Evolutionary conservation across 2,888 invertebrate species (phyloP).

Genomic region (Hydropsyche betteni): DNA sequence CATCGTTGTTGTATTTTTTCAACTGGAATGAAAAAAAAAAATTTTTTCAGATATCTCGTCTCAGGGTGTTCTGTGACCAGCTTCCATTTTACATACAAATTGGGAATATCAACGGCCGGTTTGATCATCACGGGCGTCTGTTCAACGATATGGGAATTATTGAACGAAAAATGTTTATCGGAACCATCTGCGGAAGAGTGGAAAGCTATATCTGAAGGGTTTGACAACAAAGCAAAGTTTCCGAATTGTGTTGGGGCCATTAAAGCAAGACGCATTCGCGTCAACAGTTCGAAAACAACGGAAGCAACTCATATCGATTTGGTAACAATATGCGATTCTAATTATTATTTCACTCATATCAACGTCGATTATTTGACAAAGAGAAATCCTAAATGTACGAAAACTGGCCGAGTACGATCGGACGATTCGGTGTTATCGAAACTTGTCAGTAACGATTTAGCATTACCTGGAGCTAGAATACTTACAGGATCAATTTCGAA

Average conservation of each 20-base stretch:
- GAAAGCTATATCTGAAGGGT: background rate
- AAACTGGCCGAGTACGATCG: too few species aligned
- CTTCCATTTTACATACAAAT: background rate
- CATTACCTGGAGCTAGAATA: too few species aligned
- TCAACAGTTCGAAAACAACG: background rate
- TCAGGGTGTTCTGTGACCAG: background rate
- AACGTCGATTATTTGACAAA: too few species aligned
- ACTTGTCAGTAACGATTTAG: too few species aligned
- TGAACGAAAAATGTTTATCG: background rate
- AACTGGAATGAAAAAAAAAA: background rate
- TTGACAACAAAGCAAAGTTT: background rate
- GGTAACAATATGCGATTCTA: too few species aligned
- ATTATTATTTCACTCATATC: too few species aligned
- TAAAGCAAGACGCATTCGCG: background rate
- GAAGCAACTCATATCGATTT: too few species aligned
- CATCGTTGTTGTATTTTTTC: background rate
- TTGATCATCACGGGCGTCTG: background rate
- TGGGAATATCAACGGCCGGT: background rate
- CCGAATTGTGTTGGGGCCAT: conserved; percentile 8
- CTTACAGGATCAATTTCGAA: too few species aligned
- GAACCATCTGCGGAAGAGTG: background rate
- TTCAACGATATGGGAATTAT: background rate
- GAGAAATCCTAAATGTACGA: too few species aligned
- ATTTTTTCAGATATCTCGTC: too few species aligned
- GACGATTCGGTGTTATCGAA: too few species aligned